A percentile compares a stretch with the other conserved stretches of the same genome.
These are phyloP conservation scores for Ormyrus rosae DNA, from an alignment of 2,888 invertebrate species.

Conservation along the genomic window DNA sequence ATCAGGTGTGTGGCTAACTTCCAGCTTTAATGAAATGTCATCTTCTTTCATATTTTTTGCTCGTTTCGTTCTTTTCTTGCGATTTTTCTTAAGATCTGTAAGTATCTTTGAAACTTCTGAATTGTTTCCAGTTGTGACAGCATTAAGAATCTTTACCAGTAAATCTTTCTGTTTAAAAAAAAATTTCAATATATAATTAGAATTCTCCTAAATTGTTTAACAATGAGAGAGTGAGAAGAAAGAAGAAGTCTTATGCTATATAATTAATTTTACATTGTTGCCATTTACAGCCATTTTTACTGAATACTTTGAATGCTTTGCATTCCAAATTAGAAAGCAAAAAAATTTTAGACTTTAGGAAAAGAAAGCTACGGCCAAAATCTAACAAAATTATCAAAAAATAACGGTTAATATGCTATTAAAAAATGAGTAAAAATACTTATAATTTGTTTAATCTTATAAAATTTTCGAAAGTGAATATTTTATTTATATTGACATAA, in stretches of 20 bases:
- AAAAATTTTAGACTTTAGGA: background rate
- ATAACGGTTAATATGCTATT: too few relatives aligned
- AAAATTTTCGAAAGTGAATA: too few relatives aligned
- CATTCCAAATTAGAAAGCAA: background rate
- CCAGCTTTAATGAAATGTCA: background rate
- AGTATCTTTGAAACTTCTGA: conserved; percentile 65
- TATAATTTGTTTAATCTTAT: too few relatives aligned
- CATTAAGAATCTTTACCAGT: conserved; percentile 68
- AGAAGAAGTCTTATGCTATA: too few relatives aligned
- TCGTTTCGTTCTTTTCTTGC: conserved; percentile 65
- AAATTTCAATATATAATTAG: too few relatives aligned
- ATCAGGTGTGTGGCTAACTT: background rate
- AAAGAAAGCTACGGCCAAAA: too few relatives aligned
- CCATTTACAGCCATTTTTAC: background rate
- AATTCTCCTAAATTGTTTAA: too few relatives aligned
- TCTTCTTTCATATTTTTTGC: conserved; percentile 50
- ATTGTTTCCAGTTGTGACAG: conserved; percentile 66
- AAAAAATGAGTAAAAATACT: too few relatives aligned
- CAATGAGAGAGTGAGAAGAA: too few relatives aligned
- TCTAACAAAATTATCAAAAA: too few relatives aligned
- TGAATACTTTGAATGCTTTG: background rate
- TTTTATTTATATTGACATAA: too few relatives aligned
- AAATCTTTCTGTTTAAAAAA: conserved; percentile 65
- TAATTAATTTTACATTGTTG: background rate
- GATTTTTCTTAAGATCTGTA: conserved; percentile 67